Base-by-base conservation (phyloP, 1,140 invertebrate genomes). In the Cyrtorhinus lividipennis region DNA sequence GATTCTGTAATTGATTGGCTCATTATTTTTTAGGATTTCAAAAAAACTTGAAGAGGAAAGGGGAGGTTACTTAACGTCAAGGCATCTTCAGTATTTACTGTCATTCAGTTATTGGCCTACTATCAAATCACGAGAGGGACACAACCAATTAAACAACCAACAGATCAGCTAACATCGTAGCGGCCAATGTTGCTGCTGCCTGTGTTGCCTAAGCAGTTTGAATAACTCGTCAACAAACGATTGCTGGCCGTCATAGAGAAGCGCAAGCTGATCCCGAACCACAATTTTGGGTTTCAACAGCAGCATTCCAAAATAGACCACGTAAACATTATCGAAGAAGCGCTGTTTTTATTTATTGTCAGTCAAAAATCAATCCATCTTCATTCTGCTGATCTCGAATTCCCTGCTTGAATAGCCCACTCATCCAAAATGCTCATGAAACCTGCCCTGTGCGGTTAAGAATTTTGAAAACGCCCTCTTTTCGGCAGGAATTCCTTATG, bases 61-160 rank as follows among this genome's bases (percentile, higher is more conserved):
- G 69, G 86, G 90, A 26, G 83, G 83, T 69, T 86, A 84, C 68
- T 76, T 98, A n/a, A 76, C 92, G 65, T 90, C 88, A 0, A 80
- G 94, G 60, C 89, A 93, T 71, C 81, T 93, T 68, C 93, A 98
- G 75, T 96, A 95, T 73, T 76, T 98, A 56, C 76, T 98, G 59
- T 84, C 90, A 26, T 91, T 91, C 71, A 92, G 88, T 74, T 93
- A 89, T 71, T 93, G 90, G 90, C 90, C 89, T 0, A 78, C 81
- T 64, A 86, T 91, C 8, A 76, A 82, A 64, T 81, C 83, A n/a
- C 78, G 91, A 63, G 69, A 76, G 8, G 81, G 82, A n/a, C 78
- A 79, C 24, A 88, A 91, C 71, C n/a, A n/a, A n/a, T n/a, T n/a
- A n/a, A n/a, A 38, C 30, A 38, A 15, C 30, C 30, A 38, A 38